These are phyloP conservation scores for Myopa tessellatipennis DNA, from an alignment of 2,888 invertebrate genomes.

Conservation along the genomic window DNA sequence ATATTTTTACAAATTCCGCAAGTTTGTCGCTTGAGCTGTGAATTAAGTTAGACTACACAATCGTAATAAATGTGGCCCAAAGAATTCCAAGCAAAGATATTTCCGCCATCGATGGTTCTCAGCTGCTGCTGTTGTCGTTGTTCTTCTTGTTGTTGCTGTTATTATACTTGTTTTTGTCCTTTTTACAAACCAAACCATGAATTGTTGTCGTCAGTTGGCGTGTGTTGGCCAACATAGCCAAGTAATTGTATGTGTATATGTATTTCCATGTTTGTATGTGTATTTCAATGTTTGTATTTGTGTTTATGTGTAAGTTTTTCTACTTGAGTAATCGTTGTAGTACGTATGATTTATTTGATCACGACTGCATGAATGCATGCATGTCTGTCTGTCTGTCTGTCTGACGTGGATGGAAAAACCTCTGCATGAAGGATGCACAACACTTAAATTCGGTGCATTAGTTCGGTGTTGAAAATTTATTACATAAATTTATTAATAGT, in stretches of 20 bases:
- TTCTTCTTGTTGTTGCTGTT: neutral
- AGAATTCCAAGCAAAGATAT: slow-evolving; percentile 3
- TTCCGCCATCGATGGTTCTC: neutral
- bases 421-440: neutral
- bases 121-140: neutral
- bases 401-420: neutral
- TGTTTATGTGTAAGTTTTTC: neutral
- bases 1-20: slow-evolving; percentile 27
- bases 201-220: neutral
- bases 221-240: neutral
- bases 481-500: slow-evolving; percentile 14
- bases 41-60: slow-evolving; percentile 15
- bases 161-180: neutral
- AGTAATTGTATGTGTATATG: neutral
- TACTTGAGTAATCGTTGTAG: slow-evolving; percentile 23
- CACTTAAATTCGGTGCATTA: slow-evolving; percentile 33
- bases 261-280: neutral
- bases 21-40: slow-evolving; percentile 27
- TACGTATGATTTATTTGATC: slow-evolving; percentile 35
- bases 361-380: slow-evolving; percentile 14
- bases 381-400: neutral
- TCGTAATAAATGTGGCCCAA: slow-evolving; percentile 19
- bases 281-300: neutral
- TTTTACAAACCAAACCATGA: neutral
- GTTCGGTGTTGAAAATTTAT: slow-evolving; percentile 29